These are phyloP conservation scores for Tanytarsus gracilentus DNA, from an alignment of 2,888 invertebrate genomes.

Conservation along the genomic window DNA sequence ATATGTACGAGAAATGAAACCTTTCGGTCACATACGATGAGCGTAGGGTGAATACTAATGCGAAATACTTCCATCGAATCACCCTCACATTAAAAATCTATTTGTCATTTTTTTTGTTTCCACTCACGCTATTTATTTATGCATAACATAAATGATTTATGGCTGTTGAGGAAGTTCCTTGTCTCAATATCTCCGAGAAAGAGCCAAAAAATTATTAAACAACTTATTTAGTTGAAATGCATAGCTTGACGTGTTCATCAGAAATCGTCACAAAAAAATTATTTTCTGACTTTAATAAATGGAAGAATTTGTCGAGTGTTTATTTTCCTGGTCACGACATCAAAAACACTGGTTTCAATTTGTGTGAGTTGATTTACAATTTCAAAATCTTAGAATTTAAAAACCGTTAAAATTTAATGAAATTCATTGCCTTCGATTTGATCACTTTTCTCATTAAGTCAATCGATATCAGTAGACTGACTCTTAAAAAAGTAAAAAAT, in stretches of 20 bases:
- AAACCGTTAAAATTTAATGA: no score
- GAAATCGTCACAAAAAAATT: background rate
- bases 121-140: conserved; percentile 3
- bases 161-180: background rate
- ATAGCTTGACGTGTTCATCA: conserved; percentile 9
- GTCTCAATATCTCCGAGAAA: background rate
- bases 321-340: conserved; percentile 4
- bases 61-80: background rate
- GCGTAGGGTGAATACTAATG: conserved; percentile 3
- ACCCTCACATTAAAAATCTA: conserved; percentile 18
- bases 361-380: no score
- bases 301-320: background rate
- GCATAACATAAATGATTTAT: conserved; percentile 18
- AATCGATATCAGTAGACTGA: no score
- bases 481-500: no score
- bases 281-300: background rate
- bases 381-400: no score
- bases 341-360: no score
- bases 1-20: background rate
- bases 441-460: no score
- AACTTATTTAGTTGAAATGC: background rate
- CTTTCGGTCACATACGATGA: background rate
- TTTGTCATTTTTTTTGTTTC: conserved; percentile 15
- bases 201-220: background rate
- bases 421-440: no score